Percentiles rank a stretch among this genome's conserved stretches.
phyloP scores from a whole-genome alignment of 2,797 vertebrate genomes.

The Anisognathus igniventris region DNA sequence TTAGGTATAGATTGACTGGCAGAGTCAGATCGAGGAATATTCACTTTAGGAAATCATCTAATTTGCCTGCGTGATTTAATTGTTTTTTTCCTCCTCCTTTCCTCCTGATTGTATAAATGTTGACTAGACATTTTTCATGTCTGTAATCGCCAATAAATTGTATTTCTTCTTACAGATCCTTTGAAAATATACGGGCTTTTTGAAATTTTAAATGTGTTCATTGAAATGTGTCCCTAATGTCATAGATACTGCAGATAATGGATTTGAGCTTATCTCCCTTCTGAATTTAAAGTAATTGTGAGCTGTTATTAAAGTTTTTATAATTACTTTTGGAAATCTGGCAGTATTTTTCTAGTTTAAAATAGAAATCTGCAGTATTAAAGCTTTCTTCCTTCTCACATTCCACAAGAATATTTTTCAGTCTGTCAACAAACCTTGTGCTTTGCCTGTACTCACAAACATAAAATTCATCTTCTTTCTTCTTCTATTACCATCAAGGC shows the following conservation, averaged over 20 bases:
- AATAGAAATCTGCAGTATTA: background rate
- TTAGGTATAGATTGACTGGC: background rate
- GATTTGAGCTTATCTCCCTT: background rate
- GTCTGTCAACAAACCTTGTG: background rate
- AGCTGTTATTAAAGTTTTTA: background rate
- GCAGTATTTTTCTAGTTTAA: background rate
- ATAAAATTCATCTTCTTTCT: background rate
- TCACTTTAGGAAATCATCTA: background rate
- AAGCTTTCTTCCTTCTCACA: background rate
- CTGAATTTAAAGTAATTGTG: background rate
- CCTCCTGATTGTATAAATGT: background rate
- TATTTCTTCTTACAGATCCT: background rate
- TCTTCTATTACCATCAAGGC: background rate
- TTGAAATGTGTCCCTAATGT: background rate
- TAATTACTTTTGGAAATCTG: background rate
- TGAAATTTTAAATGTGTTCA: background rate
- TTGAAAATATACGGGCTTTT: background rate
- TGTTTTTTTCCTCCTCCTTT: background rate
- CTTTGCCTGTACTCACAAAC: background rate
- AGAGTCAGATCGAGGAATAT: background rate
- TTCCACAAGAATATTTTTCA: background rate
- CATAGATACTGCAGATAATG: background rate
- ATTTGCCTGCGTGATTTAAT: background rate
- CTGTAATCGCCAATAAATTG: background rate
- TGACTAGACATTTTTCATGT: background rate